Evolutionary conservation across 1,140 invertebrate genomes (phyloP).

Genomic region (Rhynchophorus ferrugineus): DNA sequence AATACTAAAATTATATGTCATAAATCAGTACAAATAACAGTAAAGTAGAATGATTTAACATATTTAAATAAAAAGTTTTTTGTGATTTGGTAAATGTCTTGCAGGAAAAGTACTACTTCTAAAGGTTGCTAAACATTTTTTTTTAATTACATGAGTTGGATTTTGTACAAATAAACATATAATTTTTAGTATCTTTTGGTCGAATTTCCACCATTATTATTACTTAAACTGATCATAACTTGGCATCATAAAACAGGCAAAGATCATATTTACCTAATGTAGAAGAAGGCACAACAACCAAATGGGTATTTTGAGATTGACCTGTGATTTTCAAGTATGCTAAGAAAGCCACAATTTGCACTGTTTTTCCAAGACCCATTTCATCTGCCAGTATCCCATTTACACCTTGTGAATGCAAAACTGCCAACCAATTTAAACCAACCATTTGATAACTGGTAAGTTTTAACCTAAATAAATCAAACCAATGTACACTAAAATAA

Average conservation of each 20-base stretch:
- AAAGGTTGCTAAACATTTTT: too few species aligned
- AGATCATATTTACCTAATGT: slow-evolving; percentile 60
- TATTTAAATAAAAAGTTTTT: too few species aligned
- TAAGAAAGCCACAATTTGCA: slow-evolving; percentile 85
- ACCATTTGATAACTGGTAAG: slow-evolving; percentile 87
- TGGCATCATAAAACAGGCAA: too few species aligned
- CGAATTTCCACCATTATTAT: too few species aligned
- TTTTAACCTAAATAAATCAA: slow-evolving; percentile 47
- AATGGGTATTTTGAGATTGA: slow-evolving; percentile 63
- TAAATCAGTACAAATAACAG: too few species aligned
- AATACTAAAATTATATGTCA: not conserved
- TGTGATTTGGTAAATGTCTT: too few species aligned
- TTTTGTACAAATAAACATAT: too few species aligned
- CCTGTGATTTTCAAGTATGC: slow-evolving; percentile 76
- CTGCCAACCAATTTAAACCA: slow-evolving; percentile 87
- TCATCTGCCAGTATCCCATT: slow-evolving; percentile 92
- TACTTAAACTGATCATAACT: too few species aligned
- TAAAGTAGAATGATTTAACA: not conserved
- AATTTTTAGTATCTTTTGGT: too few species aligned
- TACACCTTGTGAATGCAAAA: slow-evolving; percentile 81
- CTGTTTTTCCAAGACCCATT: slow-evolving; percentile 87
- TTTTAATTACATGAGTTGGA: too few species aligned
- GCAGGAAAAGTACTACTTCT: too few species aligned
- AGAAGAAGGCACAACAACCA: slow-evolving; percentile 87
- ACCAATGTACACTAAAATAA: not conserved